Percentiles rank a stretch among this genome's conserved stretches.
These are phyloP conservation scores for Macrophya annulata DNA, from an alignment of 2,888 invertebrate species.

Conservation along the genomic window DNA sequence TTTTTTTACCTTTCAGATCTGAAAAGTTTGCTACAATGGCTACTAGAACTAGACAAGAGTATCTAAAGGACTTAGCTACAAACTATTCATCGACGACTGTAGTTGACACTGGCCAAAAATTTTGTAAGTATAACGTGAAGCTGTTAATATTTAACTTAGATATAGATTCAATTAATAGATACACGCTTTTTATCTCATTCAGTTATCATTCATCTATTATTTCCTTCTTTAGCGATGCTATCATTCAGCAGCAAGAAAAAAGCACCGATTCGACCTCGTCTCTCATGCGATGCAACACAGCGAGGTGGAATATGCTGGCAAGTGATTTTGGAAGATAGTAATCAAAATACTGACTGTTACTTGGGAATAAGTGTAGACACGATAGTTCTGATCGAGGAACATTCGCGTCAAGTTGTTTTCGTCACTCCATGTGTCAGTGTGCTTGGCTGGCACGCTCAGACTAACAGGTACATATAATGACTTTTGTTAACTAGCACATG, in stretches of 20 bases:
- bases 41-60: slow-evolving; percentile 96
- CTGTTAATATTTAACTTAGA: no score
- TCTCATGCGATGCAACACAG: slow-evolving; percentile 87
- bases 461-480: slow-evolving; percentile 81
- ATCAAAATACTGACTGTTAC: slow-evolving; percentile 87
- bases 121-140: slow-evolving; percentile 84
- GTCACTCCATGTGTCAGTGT: slow-evolving; percentile 92
- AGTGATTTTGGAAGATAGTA: slow-evolving; percentile 88
- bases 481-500: neutral
- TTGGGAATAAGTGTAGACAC: slow-evolving; percentile 94
- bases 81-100: slow-evolving; percentile 91
- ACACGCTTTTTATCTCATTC: neutral
- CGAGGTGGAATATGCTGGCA: slow-evolving; percentile 93
- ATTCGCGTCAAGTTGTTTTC: slow-evolving; percentile 90
- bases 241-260: slow-evolving; percentile 90
- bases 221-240: slow-evolving; percentile 84
- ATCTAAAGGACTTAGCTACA: slow-evolving; percentile 94
- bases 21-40: slow-evolving; percentile 99
- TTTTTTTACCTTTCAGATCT: slow-evolving; percentile 82
- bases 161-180: neutral
- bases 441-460: slow-evolving; percentile 86
- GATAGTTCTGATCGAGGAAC: slow-evolving; percentile 92
- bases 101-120: slow-evolving; percentile 92
- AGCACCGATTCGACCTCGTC: slow-evolving; percentile 87
- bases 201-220: slow-evolving; percentile 28